Evolutionary conservation across 2,888 invertebrate genomes (phyloP).

Genomic region (Drosophila colorata): DNA sequence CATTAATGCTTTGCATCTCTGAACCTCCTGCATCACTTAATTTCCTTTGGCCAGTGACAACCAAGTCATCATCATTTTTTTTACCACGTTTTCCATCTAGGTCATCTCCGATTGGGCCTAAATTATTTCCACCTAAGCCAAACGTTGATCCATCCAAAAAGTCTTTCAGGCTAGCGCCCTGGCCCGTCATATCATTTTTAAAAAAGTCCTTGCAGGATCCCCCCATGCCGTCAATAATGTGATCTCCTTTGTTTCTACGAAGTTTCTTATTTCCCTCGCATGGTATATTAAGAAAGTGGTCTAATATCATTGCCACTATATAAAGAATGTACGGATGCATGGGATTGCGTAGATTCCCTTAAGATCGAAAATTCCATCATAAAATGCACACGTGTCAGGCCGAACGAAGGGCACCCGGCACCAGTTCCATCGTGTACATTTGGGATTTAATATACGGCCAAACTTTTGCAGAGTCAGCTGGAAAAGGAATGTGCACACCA

Average conservation of each 20-base stretch:
- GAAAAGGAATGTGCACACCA: slow-evolving; percentile 41
- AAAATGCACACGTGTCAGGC: slow-evolving; percentile 43
- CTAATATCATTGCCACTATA: slow-evolving; percentile 34
- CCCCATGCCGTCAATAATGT: background rate
- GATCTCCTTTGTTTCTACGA: background rate
- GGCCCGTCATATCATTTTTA: background rate
- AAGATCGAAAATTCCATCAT: slow-evolving; percentile 51
- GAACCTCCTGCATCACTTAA: too few species aligned
- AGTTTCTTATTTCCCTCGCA: background rate
- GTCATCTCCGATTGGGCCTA: too few species aligned
- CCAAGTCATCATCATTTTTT: background rate
- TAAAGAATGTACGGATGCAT: slow-evolving; percentile 41
- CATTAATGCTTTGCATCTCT: background rate
- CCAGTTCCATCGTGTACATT: slow-evolving; percentile 36
- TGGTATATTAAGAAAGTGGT: slow-evolving; percentile 35
- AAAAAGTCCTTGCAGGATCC: slow-evolving; percentile 27
- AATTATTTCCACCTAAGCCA: background rate
- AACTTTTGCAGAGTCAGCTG: slow-evolving; percentile 48
- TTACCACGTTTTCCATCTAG: background rate
- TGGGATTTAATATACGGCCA: slow-evolving; percentile 39
- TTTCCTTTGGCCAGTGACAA: too few species aligned
- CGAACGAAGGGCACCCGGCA: slow-evolving; percentile 44
- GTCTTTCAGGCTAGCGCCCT: background rate
- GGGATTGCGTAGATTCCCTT: slow-evolving; percentile 40
- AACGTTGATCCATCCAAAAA: slow-evolving; percentile 2